These are phyloP conservation scores for Ophraella communa DNA, from an alignment of 2,888 invertebrate genomes.

Conservation along the genomic window DNA sequence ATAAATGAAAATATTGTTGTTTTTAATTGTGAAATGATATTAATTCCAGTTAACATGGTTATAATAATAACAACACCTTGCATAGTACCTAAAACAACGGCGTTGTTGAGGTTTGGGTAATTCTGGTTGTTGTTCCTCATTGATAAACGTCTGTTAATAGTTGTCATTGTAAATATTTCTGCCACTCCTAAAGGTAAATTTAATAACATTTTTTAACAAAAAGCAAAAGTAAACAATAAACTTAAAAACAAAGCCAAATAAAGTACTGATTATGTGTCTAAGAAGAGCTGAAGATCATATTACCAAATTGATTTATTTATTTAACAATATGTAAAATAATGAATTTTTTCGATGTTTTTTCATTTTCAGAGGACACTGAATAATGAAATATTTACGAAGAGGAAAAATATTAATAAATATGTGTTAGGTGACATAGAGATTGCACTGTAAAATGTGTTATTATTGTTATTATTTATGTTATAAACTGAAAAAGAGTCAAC, in stretches of 20 bases:
- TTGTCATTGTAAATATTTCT: conserved; percentile 54
- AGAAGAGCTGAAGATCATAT: too few relatives aligned
- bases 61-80: conserved; percentile 32
- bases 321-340: too few relatives aligned
- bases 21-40: conserved; percentile 4
- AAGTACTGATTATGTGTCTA: neutral
- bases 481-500: too few relatives aligned
- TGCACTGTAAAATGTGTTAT: too few relatives aligned
- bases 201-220: conserved; percentile 7
- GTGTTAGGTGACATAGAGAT: too few relatives aligned
- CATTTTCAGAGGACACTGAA: too few relatives aligned
- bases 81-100: conserved; percentile 49
- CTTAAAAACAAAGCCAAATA: neutral
- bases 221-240: neutral
- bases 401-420: too few relatives aligned
- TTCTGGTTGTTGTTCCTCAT: conserved; percentile 52
- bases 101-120: conserved; percentile 44
- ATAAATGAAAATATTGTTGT: neutral
- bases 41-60: conserved; percentile 20
- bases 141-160: conserved; percentile 57
- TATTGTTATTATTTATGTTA: too few relatives aligned
- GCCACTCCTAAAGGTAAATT: conserved; percentile 40
- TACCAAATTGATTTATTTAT: too few relatives aligned
- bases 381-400: too few relatives aligned
- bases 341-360: too few relatives aligned